Percentiles rank a stretch among this genome's conserved stretches.
Conservation (phyloP, 1,140 invertebrate species). For the Vanessa atalanta region DNA sequence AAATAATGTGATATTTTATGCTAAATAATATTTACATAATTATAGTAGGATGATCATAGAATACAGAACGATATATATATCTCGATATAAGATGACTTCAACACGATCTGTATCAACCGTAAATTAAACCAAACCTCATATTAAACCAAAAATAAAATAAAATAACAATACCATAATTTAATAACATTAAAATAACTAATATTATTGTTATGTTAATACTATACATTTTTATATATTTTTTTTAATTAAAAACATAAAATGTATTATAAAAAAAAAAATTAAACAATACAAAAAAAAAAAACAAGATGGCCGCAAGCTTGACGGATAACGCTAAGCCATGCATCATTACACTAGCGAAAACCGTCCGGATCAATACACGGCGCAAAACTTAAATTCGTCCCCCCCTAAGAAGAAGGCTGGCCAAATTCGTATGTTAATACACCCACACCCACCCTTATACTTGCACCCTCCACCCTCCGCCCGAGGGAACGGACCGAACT, state of each 20-base stretch:
- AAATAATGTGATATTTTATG: not conserved
- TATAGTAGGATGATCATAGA: no score
- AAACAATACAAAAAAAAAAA: slow-evolving; percentile 25
- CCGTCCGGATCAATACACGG: slow-evolving; percentile 72
- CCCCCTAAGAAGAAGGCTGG: slow-evolving; percentile 73
- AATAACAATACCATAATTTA: no score
- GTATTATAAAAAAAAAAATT: not conserved
- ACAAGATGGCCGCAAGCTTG: slow-evolving; percentile 34
- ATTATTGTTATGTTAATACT: no score
- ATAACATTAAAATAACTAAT: no score
- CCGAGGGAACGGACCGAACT: slow-evolving; percentile 71
- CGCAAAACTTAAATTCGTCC: slow-evolving; percentile 76
- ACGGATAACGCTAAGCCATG: slow-evolving; percentile 45
- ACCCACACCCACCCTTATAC: slow-evolving; percentile 46
- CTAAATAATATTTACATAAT: not conserved
- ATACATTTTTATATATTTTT: no score
- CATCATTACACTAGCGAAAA: slow-evolving; percentile 63
- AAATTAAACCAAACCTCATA: no score
- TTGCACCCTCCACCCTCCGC: slow-evolving; percentile 49
- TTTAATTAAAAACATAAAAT: not conserved
- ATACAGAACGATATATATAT: no score
- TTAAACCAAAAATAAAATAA: no score
- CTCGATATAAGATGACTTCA: no score
- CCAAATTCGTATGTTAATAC: slow-evolving; percentile 79
- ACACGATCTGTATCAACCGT: no score